Conservation (phyloP, 2,113 vertebrate species). For the Oncorhynchus mykiss region DNA sequence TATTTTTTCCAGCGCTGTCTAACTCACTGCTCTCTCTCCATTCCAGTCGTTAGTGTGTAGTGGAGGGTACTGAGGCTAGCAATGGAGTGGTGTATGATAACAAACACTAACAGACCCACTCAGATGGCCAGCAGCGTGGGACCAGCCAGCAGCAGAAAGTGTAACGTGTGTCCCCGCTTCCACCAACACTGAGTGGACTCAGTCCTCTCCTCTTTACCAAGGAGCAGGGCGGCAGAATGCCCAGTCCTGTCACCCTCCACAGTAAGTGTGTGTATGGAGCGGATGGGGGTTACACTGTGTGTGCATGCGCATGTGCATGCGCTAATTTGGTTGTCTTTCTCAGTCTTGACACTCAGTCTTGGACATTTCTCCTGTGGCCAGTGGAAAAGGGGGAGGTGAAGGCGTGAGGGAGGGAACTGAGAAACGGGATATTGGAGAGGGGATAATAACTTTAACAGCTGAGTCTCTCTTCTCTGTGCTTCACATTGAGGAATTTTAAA, state of each 20-base stretch:
- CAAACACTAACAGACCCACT: constrained; percentile 48
- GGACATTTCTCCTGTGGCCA: constrained; percentile 45
- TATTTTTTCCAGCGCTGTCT: background rate
- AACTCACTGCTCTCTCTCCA: constrained; percentile 5
- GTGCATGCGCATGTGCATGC: background rate
- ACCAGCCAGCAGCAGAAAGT: constrained; percentile 39
- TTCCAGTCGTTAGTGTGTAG: constrained; percentile 48
- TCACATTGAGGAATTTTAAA: constrained; percentile 64
- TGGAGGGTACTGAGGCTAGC: constrained; percentile 56
- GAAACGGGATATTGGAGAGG: constrained; percentile 53
- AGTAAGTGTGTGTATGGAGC: constrained; percentile 53
- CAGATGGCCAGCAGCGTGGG: constrained; percentile 25
- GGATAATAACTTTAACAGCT: constrained; percentile 69
- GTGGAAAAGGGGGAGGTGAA: constrained; percentile 22
- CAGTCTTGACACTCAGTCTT: constrained; percentile 42
- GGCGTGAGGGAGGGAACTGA: constrained; percentile 1
- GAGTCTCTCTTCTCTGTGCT: constrained; percentile 51
- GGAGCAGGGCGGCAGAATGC: constrained; percentile 72
- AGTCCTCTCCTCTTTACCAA: constrained; percentile 56
- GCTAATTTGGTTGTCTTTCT: constrained; percentile 19
- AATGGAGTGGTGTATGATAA: constrained; percentile 55
- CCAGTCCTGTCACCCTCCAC: constrained; percentile 73
- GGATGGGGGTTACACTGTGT: background rate
- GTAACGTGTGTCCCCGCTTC: constrained; percentile 29
- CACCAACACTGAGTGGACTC: constrained; percentile 60